These are phyloP conservation scores for Linepithema humile DNA, from an alignment of 1,140 invertebrate genomes.

Conservation along the genomic window DNA sequence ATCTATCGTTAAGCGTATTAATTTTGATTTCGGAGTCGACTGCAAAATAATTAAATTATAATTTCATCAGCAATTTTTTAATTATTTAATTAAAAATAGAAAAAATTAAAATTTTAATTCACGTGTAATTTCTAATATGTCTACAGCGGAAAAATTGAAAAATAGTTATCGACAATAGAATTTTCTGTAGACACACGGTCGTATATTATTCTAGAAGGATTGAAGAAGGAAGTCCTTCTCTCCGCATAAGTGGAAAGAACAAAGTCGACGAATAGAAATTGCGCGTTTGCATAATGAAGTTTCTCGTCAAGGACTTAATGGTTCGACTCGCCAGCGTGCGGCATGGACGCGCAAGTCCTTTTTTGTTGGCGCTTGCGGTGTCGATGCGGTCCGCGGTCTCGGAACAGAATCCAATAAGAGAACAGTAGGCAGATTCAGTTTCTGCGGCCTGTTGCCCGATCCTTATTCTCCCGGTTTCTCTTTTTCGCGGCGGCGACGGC, in stretches of 20 bases:
- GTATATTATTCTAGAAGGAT: neutral
- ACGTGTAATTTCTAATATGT: neutral
- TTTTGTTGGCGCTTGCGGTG: slow-evolving; percentile 44
- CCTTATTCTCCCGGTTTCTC: slow-evolving; percentile 21
- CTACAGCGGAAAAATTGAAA: neutral
- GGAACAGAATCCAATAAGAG: slow-evolving; percentile 37
- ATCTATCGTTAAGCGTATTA: neutral
- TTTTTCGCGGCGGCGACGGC: slow-evolving; percentile 35
- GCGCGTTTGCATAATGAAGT: slow-evolving; percentile 64
- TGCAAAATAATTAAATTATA: neutral
- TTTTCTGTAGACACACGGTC: neutral
- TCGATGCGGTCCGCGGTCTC: slow-evolving; percentile 64
- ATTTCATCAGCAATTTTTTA: neutral
- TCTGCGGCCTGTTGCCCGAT: slow-evolving; percentile 31
- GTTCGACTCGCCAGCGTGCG: neutral
- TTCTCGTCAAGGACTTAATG: slow-evolving; percentile 54
- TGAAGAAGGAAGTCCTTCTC: neutral
- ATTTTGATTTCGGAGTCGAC: too few species aligned
- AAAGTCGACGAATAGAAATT: slow-evolving; percentile 1
- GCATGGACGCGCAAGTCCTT: neutral
- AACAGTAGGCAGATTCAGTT: slow-evolving; percentile 66
- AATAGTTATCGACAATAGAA: neutral
- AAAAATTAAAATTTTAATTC: neutral
- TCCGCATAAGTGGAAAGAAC: slow-evolving; percentile 3
- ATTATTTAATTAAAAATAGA: neutral